Evolutionary conservation across 2,888 invertebrate genomes (phyloP).

Genomic region (Melipona beecheii): DNA sequence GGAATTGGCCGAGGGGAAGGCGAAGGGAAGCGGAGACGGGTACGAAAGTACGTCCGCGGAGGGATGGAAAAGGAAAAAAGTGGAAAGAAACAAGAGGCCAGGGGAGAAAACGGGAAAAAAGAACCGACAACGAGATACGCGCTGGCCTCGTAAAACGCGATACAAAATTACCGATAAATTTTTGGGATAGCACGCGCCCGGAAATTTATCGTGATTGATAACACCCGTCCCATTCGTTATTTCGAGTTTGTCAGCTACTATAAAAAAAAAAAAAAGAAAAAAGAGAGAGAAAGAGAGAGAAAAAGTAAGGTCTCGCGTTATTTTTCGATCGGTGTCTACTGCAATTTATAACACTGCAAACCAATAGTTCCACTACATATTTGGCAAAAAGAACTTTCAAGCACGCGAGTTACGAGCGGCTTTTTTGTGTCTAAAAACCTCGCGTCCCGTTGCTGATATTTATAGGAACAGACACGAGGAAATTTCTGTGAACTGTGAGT

Average conservation of each 20-base stretch:
- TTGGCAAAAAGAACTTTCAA: constrained; percentile 25
- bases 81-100: neutral
- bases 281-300: neutral
- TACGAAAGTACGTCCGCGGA: constrained; percentile 39
- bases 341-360: constrained; percentile 46
- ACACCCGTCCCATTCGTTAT: constrained; percentile 43
- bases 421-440: neutral
- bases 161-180: constrained; percentile 62
- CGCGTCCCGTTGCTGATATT: neutral
- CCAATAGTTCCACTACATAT: constrained; percentile 34
- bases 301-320: constrained; percentile 30
- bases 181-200: constrained; percentile 44
- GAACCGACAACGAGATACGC: constrained; percentile 50
- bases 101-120: constrained; percentile 17
- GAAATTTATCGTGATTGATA: constrained; percentile 66
- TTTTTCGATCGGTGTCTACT: constrained; percentile 15
- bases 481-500: neutral
- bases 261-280: too few species aligned
- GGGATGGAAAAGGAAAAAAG: constrained; percentile 19
- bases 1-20: constrained; percentile 48
- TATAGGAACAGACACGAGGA: neutral
- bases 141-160: constrained; percentile 51
- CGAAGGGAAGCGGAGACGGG: constrained; percentile 27
- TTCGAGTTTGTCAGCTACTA: constrained; percentile 46
- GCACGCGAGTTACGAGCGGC: neutral